Evolutionary conservation across 2,797 vertebrate species (phyloP), one percentile per base, ranked within the genome.

Genomic region (Xenops minutus): DNA sequence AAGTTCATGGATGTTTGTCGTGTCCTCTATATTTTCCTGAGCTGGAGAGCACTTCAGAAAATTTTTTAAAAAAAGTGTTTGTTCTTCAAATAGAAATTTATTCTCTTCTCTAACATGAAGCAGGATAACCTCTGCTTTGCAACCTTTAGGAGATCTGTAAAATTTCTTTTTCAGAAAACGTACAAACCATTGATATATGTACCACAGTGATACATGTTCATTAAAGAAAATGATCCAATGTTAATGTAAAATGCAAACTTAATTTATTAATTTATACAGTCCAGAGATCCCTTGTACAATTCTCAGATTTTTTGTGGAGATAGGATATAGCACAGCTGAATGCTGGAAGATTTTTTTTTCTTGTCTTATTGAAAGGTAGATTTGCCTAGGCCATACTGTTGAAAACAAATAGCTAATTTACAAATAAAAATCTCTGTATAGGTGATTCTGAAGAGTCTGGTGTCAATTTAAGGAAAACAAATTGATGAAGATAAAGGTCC

Each of bases 61-160:
- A 81, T 17, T 23, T 14, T 17, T 23, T 14, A 1, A 17, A 34
- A 4, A 5, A 58, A 9, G 5, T 43, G 5, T 0, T n/a, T 52
- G 2, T 36, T 83, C 14, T 85, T 89, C 44, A 85, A 54, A 49
- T 43, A 54, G 16, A 67, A 63, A 71, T 89, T 48, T 69, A 30
- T 22, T 72, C 6, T 63, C 26, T 63, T 67, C 16, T 74, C 48
- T 56, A 3, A 52, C 62, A 44, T 36, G 26, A 73, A 84, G 41
- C 19, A 80, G 32, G 21, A 46, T 72, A 34, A 64, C 22, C 26
- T 85, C n/a, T 58, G 36, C 39, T 56, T 77, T 84, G 34, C 26
- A 48, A 39, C 22, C 23, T 58, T 32, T 44, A 71, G 56, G 66
- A 80, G 79, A 43, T 59, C 41, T 32, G 29, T 58, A 51, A 59